Percentiles rank a stretch among this genome's conserved stretches.
Evolutionary conservation across 1,140 invertebrate genomes (phyloP).

Genomic region (Diorhabda sublineata): DNA sequence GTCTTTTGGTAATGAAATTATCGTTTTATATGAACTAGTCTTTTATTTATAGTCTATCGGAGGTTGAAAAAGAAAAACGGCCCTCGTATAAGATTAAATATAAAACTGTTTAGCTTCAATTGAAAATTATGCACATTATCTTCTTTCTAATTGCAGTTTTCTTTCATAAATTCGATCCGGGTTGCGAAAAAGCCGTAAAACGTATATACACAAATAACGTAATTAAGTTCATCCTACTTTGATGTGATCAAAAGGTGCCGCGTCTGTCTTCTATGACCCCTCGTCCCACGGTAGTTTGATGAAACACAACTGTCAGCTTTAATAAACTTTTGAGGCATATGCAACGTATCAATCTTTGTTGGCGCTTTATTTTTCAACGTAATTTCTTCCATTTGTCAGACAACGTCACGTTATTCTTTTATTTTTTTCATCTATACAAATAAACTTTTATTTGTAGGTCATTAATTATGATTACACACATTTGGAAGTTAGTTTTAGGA

Average conservation of each 20-base stretch:
- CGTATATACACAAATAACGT: slow-evolving; percentile 9
- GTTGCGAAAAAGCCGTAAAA: neutral
- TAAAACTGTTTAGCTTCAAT: too few species aligned
- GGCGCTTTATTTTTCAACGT: slow-evolving; percentile 13
- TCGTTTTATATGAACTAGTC: too few species aligned
- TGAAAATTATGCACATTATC: too few species aligned
- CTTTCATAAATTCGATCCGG: too few species aligned
- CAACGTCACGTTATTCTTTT: slow-evolving; percentile 4
- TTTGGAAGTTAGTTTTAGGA: neutral
- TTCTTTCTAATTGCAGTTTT: too few species aligned
- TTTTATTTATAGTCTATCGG: too few species aligned
- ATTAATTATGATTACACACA: slow-evolving; percentile 7
- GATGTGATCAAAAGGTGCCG: slow-evolving; percentile 14
- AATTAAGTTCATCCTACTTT: slow-evolving; percentile 17
- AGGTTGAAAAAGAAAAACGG: too few species aligned
- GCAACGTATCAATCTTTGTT: slow-evolving; percentile 15
- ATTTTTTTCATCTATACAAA: slow-evolving; percentile 7
- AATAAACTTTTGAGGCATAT: slow-evolving; percentile 18
- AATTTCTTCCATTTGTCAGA: slow-evolving; percentile 14
- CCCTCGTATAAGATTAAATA: too few species aligned
- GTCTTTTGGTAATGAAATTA: too few species aligned
- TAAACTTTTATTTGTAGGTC: slow-evolving; percentile 8
- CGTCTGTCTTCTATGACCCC: slow-evolving; percentile 8
- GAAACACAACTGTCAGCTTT: slow-evolving; percentile 21
- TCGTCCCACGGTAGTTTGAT: slow-evolving; percentile 18